phyloP scores from a whole-genome alignment of 2,888 invertebrate genomes.

The Steromphala cineraria region DNA sequence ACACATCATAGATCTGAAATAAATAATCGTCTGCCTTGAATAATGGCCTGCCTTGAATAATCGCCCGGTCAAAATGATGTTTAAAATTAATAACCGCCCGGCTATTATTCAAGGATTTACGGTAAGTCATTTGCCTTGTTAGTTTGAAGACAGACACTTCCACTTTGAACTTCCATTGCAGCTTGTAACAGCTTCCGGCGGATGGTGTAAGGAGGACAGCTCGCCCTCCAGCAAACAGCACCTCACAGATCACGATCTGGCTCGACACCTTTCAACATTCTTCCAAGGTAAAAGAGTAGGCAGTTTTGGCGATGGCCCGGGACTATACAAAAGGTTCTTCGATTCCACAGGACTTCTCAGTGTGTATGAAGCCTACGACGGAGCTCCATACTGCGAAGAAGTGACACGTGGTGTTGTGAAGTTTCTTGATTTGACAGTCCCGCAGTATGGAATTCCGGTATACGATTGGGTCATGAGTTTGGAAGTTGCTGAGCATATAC shows the following conservation, averaged over 20 bases:
- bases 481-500: conserved; percentile 57
- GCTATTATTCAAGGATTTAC: no score
- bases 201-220: conserved; percentile 43
- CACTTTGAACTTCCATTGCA: no score
- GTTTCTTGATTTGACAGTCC: conserved; percentile 51
- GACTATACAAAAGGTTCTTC: conserved; percentile 44
- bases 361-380: conserved; percentile 49
- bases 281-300: conserved; percentile 41
- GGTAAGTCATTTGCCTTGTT: no score
- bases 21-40: no score
- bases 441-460: conserved; percentile 48
- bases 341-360: conserved; percentile 33
- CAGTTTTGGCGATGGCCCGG: conserved; percentile 56
- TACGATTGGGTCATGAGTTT: conserved; percentile 53
- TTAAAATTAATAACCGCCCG: no score
- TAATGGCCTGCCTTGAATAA: no score
- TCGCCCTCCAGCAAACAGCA: conserved; percentile 38
- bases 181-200: conserved; percentile 20
- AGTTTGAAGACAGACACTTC: no score
- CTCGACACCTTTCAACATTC: conserved; percentile 36
- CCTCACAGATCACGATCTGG: conserved; percentile 40
- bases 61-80: no score
- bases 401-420: conserved; percentile 43
- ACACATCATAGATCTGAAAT: no score
- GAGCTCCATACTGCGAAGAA: conserved; percentile 48